Percentiles rank a stretch among this genome's conserved stretches.
These are phyloP conservation scores for Macrosoma leucophasiata DNA, from an alignment of 2,888 invertebrate genomes.

Conservation along the genomic window DNA sequence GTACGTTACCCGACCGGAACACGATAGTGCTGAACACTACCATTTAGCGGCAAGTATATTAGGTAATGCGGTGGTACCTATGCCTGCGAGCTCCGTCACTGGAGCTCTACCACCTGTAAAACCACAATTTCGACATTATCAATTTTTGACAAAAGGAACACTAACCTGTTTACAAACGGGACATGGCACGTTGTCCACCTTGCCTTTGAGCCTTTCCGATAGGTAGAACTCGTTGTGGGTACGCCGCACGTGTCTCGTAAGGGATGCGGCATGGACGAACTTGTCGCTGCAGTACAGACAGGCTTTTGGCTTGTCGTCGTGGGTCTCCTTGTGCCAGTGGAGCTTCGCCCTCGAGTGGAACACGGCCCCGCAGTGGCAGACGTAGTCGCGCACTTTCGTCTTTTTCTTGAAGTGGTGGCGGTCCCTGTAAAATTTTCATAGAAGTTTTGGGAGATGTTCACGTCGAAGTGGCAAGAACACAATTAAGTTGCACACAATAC, in stretches of 20 bases:
- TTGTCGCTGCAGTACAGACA: slow-evolving; percentile 91
- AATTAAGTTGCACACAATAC: background rate
- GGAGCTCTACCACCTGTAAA: too few relatives aligned
- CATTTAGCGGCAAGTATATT: too few relatives aligned
- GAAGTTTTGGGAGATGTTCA: too few relatives aligned
- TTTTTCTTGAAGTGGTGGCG: slow-evolving; percentile 84
- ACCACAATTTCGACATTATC: background rate
- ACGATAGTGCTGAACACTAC: too few relatives aligned
- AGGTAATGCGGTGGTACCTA: too few relatives aligned
- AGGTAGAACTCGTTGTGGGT: slow-evolving; percentile 86
- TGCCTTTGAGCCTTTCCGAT: slow-evolving; percentile 77
- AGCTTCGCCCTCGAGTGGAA: slow-evolving; percentile 89
- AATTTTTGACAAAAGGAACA: background rate
- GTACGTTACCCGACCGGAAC: too few relatives aligned
- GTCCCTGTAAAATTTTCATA: slow-evolving; percentile 62
- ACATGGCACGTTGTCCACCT: slow-evolving; percentile 83
- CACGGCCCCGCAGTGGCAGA: slow-evolving; percentile 87
- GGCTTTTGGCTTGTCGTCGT: slow-evolving; percentile 87
- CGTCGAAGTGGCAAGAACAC: background rate
- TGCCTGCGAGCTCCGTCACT: too few relatives aligned
- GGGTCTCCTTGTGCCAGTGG: slow-evolving; percentile 90
- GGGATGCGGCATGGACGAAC: slow-evolving; percentile 88
- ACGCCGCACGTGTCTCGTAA: slow-evolving; percentile 88
- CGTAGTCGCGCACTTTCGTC: slow-evolving; percentile 80
- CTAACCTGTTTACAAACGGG: slow-evolving; percentile 80